A percentile compares a stretch with the other conserved stretches of the same genome.
Conservation (phyloP, 2,888 invertebrate genomes). For the Nebria brevicollis region DNA sequence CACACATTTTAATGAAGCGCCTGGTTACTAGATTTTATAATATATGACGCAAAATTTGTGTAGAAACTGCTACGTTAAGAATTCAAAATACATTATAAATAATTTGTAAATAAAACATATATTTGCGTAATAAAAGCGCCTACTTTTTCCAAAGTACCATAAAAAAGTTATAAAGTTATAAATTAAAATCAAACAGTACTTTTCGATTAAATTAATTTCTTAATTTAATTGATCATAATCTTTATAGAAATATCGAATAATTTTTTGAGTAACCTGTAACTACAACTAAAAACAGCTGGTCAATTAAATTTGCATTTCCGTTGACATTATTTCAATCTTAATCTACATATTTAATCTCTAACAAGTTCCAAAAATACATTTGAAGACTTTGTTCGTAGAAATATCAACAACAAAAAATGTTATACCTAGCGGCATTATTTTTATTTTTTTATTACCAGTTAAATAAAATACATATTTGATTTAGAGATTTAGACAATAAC, state of each 20-base stretch:
- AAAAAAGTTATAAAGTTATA: too few species aligned
- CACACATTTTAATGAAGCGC: neutral
- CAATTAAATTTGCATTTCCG: neutral
- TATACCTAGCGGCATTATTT: neutral
- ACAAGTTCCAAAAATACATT: neutral
- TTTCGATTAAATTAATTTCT: neutral
- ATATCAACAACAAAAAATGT: neutral
- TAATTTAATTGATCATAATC: neutral
- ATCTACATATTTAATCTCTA: neutral
- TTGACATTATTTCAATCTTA: neutral
- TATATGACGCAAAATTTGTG: neutral
- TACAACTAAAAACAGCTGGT: neutral
- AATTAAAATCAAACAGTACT: too few species aligned
- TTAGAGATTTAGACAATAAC: neutral
- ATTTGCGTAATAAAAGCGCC: too few species aligned
- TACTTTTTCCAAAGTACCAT: too few species aligned
- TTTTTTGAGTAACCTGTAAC: neutral
- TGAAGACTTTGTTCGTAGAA: neutral
- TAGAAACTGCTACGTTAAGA: neutral
- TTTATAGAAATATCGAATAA: neutral
- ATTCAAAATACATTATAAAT: too few species aligned
- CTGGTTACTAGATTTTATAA: neutral
- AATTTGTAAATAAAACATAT: too few species aligned
- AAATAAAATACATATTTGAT: neutral
- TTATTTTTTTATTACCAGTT: neutral